A percentile compares a stretch with the other conserved stretches of the same genome.
phyloP scores from a whole-genome alignment of 2,113 vertebrate genomes.

The Alosa alosa region DNA sequence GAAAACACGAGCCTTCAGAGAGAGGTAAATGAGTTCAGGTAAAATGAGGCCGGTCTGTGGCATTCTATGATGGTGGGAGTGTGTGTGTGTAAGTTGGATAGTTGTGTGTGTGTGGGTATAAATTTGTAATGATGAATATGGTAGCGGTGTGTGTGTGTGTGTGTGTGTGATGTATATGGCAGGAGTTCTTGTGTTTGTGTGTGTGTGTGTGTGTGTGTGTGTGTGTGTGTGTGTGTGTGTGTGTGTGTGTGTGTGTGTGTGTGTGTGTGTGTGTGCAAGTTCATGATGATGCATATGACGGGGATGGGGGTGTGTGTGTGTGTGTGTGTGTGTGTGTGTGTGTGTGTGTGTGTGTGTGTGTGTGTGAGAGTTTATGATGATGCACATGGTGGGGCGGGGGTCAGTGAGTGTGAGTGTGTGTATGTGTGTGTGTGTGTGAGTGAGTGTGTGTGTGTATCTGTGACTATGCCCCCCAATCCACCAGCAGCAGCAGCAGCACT shows the following conservation, averaged over 20 bases:
- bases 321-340: background rate
- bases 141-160: background rate
- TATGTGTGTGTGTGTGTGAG: background rate
- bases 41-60: background rate
- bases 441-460: slow-evolving; percentile 28
- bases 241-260: background rate
- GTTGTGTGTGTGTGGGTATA: slow-evolving; percentile 20
- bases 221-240: background rate
- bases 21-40: background rate
- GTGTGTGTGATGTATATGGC: no score
- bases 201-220: background rate
- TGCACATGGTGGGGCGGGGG: background rate
- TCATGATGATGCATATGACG: background rate
- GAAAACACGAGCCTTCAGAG: background rate
- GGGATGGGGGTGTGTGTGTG: background rate
- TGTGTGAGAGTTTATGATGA: slow-evolving; percentile 23
- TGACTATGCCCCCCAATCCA: slow-evolving; percentile 27
- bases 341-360: background rate
- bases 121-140: background rate
- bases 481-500: slow-evolving; percentile 4
- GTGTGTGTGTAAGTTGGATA: background rate
- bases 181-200: no score
- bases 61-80: background rate
- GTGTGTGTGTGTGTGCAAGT: background rate
- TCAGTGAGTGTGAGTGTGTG: background rate